Base-by-base conservation (phyloP, 2,113 vertebrate genomes). In the Ammodytes marinus region DNA sequence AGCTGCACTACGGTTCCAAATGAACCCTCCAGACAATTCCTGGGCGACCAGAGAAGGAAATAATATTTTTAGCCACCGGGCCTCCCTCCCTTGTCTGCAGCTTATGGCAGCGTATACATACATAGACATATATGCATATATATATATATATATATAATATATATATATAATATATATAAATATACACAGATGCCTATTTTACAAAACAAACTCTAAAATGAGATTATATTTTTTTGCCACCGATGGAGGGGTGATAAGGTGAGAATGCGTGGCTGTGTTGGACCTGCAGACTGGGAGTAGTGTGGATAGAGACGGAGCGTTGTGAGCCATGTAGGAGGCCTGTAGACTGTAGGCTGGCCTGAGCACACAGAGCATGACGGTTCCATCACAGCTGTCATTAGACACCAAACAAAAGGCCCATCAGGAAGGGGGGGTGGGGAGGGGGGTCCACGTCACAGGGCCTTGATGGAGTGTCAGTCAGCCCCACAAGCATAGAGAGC, bases 11-110 rank as follows among this genome's bases (percentile, higher is more conserved):
- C 27, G 27, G 89, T 93, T 94, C 93, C 89, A 89, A 93, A 93
- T 93, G 89, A 94, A 93, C 92, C 94, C 92, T 88, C 88, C 91
- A 92, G 93, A 94, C 92, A 89, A 92, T 94, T 94, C 90, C 92
- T 90, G 85, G 79, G 80, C 27, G 27, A 27, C 80, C 85, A 83
- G 79, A 79, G 90, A 93, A 27, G 27, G 27, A 88, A 89, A 89
- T 86, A 2, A 90, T 92, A 92, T 91, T 92, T 91, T 89, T 87
- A 90, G 81, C 83, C 74, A 57, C 55, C 60, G 61, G 69, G 57
- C 77, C 79, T 88, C 79, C 74, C 72, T 27, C 27, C 27, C 27
- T 27, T 65, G 50, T 83, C 85, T 84, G 74, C 54, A 78, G 61
- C 77, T 40, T 86, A 78, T 79, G 40, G 68, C 52, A 69, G 61